Evolutionary conservation across 2,888 invertebrate genomes (phyloP).

Genomic region (Exephanes ischioxanthus): DNA sequence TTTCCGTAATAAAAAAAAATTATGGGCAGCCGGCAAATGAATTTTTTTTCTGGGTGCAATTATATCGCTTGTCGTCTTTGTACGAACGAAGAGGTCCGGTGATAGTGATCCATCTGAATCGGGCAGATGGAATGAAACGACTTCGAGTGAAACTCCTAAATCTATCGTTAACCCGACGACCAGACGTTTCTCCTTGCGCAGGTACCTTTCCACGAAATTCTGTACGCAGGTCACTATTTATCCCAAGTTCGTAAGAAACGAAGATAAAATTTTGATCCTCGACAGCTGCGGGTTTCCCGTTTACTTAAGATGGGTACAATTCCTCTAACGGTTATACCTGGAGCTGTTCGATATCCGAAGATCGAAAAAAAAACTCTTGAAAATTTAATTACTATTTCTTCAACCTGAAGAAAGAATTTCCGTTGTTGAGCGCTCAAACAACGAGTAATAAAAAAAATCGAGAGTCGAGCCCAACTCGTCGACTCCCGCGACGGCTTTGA

Average conservation of each 20-base stretch:
- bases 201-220: not conserved
- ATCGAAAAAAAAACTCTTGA: not conserved
- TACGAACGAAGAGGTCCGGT: not conserved
- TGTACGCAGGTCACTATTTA: not conserved
- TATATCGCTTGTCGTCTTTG: not conserved
- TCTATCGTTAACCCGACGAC: not conserved
- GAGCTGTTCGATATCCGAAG: not conserved
- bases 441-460: too few species aligned
- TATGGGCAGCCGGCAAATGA: too few species aligned
- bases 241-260: not conserved
- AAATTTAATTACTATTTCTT: not conserved
- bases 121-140: not conserved
- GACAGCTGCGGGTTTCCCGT: conserved; percentile 9
- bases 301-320: not conserved
- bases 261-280: not conserved
- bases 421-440: too few species aligned
- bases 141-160: conserved; percentile 18
- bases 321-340: conserved; percentile 1
- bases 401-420: too few species aligned
- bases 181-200: not conserved
- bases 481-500: too few species aligned
- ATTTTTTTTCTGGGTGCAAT: too few species aligned
- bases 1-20: too few species aligned
- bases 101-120: not conserved
- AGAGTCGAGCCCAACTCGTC: too few species aligned